Conservation (phyloP, 1,140 invertebrate species). For the Zaprionus taronus region DNA sequence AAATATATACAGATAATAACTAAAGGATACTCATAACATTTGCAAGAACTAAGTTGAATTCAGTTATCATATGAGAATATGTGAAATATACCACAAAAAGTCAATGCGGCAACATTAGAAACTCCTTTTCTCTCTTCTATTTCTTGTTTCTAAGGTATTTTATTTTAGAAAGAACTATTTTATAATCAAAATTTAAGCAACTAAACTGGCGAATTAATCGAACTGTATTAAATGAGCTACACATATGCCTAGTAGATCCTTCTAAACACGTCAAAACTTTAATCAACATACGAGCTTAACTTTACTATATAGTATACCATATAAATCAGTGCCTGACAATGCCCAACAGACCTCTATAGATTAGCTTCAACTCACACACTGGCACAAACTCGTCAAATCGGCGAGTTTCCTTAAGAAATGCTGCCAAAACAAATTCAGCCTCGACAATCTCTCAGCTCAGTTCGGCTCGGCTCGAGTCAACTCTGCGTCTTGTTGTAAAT, state of each 20-base stretch:
- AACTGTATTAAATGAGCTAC: too few relatives aligned
- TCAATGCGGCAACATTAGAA: too few relatives aligned
- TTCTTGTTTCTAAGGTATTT: too few relatives aligned
- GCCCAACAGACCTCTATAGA: neutral
- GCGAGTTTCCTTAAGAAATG: neutral
- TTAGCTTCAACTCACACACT: neutral
- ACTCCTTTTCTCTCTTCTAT: too few relatives aligned
- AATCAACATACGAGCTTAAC: neutral
- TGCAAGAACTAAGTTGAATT: too few relatives aligned
- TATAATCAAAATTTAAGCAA: too few relatives aligned
- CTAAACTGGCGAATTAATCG: too few relatives aligned
- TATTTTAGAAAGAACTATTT: too few relatives aligned
- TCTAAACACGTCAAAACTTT: neutral
- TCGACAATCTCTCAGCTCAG: neutral
- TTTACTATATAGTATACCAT: too few relatives aligned
- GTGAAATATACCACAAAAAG: too few relatives aligned
- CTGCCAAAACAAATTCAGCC: neutral
- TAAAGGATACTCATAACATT: too few relatives aligned
- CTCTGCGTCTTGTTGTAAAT: constrained; percentile 4
- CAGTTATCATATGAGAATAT: too few relatives aligned
- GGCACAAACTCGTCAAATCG: neutral
- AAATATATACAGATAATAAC: neutral
- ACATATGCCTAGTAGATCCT: neutral
- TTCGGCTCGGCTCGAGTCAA: neutral
- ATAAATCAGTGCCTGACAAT: neutral